A percentile compares a stretch with the other conserved stretches of the same genome.
These are phyloP conservation scores for Clitarchus hookeri DNA, from an alignment of 2,888 invertebrate genomes.

Conservation along the genomic window DNA sequence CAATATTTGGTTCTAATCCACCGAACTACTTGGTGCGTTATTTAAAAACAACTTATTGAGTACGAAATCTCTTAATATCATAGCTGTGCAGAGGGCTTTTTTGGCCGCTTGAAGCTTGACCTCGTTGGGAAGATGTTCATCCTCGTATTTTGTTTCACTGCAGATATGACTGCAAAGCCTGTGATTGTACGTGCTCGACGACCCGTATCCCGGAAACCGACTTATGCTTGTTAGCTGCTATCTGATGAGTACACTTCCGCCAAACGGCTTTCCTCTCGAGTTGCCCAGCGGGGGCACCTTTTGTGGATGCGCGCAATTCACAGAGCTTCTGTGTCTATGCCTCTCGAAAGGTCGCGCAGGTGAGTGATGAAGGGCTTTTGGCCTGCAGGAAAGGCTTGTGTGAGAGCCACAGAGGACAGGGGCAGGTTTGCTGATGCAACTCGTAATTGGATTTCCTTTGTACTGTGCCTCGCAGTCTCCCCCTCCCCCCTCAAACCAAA, in stretches of 20 bases:
- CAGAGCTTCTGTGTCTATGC: background rate
- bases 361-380: background rate
- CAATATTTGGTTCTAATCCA: too few relatives aligned
- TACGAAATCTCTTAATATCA: too few relatives aligned
- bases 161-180: background rate
- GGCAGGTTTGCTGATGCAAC: background rate
- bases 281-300: too few relatives aligned
- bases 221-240: background rate
- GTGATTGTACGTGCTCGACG: background rate
- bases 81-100: too few relatives aligned
- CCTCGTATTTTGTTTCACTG: too few relatives aligned
- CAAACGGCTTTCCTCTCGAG: background rate
- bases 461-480: background rate
- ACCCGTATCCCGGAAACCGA: background rate
- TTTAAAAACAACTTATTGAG: too few relatives aligned
- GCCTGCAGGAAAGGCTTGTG: background rate
- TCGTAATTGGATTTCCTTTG: constrained; percentile 14
- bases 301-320: too few relatives aligned
- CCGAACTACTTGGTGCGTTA: too few relatives aligned
- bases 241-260: background rate
- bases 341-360: background rate
- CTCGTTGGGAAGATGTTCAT: too few relatives aligned
- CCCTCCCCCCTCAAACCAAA: too few relatives aligned
- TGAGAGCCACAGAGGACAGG: background rate
- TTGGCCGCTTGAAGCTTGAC: too few relatives aligned